Evolutionary conservation across 2,113 vertebrate genomes (phyloP), one percentile per base, ranked within the genome.

Genomic region (Ctenodactylus gundi): DNA sequence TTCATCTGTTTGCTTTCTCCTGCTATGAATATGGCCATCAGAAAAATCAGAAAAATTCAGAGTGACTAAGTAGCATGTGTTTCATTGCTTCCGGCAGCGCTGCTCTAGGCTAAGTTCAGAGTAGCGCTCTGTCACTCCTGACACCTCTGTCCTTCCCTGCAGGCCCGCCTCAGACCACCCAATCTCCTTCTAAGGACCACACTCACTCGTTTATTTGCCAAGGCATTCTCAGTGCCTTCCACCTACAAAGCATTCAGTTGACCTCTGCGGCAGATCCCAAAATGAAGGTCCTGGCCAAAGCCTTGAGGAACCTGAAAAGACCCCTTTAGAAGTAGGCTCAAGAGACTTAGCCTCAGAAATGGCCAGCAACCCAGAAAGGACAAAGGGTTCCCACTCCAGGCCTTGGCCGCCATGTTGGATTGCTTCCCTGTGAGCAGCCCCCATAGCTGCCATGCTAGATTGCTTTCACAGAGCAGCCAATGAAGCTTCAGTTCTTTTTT

Each of bases 1-100:
- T 51, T 49, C 41, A 31, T 7, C 64, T 25, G 21, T 53, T 85
- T 53, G 13, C 41, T 76, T n/a, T 46, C 44, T 87, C 55, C 31
- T 91, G 29, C 44, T 77, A 67, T 57, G 53, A 92, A 55, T 3
- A 10, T 2, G 20, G 68, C 58, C 51, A 57, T 75, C 10, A 27
- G 34, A 51, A 67, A 46, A 49, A 31, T 44, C 11, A 41, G 15
- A 27, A 25, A 41, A 21, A 36, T 31, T 39, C 17, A 51, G 34
- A 18, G 31, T 49, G 7, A n/a, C 51, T 21, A 6, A 0, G 0
- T 1, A 21, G 41, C 7, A 70, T 34, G 4, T 0, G 27, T 57
- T 73, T 62, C 31, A 46, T 34, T 21, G 46, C 72, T 53, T 2
- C 0, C 20, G 27, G 9, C 13, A 18, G 36, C 0, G 3, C 25